These are phyloP conservation scores for Holothuria glaberrima DNA, from an alignment of 35 echinoderm and acorn worm genomes.

Conservation along the genomic window DNA sequence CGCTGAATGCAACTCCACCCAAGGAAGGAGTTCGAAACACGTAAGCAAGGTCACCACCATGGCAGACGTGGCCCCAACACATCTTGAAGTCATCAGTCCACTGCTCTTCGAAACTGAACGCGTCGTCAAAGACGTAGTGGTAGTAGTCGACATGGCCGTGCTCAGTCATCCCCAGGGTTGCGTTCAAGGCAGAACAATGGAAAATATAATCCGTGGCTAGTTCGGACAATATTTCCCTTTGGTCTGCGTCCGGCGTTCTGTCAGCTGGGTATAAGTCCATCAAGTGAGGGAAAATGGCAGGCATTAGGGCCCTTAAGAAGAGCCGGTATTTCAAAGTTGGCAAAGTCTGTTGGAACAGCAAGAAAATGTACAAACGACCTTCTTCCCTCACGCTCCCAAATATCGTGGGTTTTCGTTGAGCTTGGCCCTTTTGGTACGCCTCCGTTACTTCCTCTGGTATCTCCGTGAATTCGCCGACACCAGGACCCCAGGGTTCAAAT, in stretches of 20 bases:
- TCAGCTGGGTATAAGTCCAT: neutral
- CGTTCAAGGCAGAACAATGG: constrained; percentile 38
- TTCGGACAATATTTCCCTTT: constrained; percentile 30
- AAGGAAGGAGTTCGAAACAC: constrained; percentile 52
- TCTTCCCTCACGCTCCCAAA: constrained; percentile 51
- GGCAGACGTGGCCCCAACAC: constrained; percentile 67
- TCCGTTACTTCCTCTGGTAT: constrained; percentile 45
- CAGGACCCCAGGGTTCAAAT: constrained; percentile 66
- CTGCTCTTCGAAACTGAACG: constrained; percentile 44
- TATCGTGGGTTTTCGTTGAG: constrained; percentile 63
- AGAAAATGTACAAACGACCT: constrained; percentile 47
- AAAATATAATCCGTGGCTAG: constrained; percentile 55
- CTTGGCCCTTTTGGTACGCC: constrained; percentile 26
- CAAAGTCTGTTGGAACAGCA: constrained; percentile 38
- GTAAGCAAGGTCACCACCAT: constrained; percentile 57
- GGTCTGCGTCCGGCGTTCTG: constrained; percentile 12
- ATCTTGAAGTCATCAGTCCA: constrained; percentile 41
- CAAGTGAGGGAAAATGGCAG: neutral
- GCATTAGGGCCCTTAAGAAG: constrained; percentile 21
- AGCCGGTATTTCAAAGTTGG: constrained; percentile 25
- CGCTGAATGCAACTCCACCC: constrained; percentile 10
- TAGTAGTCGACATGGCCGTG: constrained; percentile 32
- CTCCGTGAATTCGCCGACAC: constrained; percentile 7
- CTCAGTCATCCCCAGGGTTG: constrained; percentile 28
- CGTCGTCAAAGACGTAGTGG: constrained; percentile 53